Percentiles rank a stretch among this genome's conserved stretches.
These are phyloP conservation scores for Reticulitermes lucifugus DNA, from an alignment of 2,888 invertebrate species.

Conservation along the genomic window DNA sequence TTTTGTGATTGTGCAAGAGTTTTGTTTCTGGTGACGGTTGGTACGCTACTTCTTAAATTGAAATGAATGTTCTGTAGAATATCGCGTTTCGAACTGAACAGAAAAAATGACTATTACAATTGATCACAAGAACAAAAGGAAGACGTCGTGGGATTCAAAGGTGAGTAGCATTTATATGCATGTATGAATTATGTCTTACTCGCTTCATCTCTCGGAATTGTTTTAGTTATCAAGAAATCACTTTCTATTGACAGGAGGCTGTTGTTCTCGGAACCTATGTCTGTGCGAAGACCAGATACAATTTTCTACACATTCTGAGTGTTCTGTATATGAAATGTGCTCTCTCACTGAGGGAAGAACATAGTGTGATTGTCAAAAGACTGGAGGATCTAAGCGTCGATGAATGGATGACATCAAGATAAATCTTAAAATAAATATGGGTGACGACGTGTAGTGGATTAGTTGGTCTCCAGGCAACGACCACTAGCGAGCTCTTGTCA, in stretches of 20 bases:
- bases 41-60: neutral
- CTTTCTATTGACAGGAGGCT: neutral
- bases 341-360: too few relatives aligned
- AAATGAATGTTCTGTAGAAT: neutral
- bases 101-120: conserved; percentile 64
- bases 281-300: neutral
- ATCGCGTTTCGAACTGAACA: neutral
- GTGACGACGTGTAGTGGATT: too few relatives aligned
- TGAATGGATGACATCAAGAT: too few relatives aligned
- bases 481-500: too few relatives aligned
- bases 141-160: conserved; percentile 70
- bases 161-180: conserved; percentile 59
- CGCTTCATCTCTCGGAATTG: neutral
- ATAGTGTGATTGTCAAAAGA: too few relatives aligned
- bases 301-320: too few relatives aligned
- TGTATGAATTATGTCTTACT: too few relatives aligned
- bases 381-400: too few relatives aligned
- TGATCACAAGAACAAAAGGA: conserved; percentile 65
- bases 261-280: neutral
- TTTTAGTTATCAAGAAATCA: neutral
- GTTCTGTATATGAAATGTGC: too few relatives aligned
- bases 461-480: too few relatives aligned
- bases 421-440: too few relatives aligned
- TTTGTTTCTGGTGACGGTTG: neutral
- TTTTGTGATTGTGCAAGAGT: neutral